Evolutionary conservation across 1,140 invertebrate genomes (phyloP), one percentile per base, ranked within the genome.

Genomic region (Augochlora pura): DNA sequence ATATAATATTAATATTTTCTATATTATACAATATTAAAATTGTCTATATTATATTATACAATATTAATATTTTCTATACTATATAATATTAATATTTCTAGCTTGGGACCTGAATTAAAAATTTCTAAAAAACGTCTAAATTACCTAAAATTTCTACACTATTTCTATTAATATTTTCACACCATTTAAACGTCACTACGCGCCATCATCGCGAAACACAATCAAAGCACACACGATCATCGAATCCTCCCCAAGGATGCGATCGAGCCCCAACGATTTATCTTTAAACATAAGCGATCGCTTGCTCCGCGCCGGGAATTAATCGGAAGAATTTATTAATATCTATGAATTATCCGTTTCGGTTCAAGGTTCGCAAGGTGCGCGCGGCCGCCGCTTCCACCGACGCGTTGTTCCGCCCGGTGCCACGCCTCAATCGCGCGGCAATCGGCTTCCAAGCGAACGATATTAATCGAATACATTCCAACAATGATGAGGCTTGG

Each of bases 301-400:
- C 38, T 78, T 78, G 32, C 68, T 38, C 46, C 46, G 46, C 21
- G 68, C n/a, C 46, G 46, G 39, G 60, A 54, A 72, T 72, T 78
- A 78, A 78, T 78, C 46, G 68, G 60, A 64, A 46, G 68, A 72
- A 78, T 78, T 72, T 78, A 78, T 78, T 78, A 78, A 78, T 78
- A 78, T 78, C 76, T 78, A 78, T 78, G 68, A 78, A 78, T 78
- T 71, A 78, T 87, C 73, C 86, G 82, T 75, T 86, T 81, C 76
- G 82, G 84, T 84, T 88, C 82, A 87, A 82, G 77, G 84, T 88
- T 88, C 80, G 52, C 70, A n/a, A 66, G 62, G 75, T 79, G 83
- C 39, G 57, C 59, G 75, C n/a, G n/a, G n/a, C n/a, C n/a, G n/a
- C n/a, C n/a, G 72, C 62, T 83, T 74, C 81, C 76, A 79, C 67